These are phyloP conservation scores for Vulpes ferrilata DNA, from an alignment of 2,113 vertebrate genomes.

Conservation along the genomic window DNA sequence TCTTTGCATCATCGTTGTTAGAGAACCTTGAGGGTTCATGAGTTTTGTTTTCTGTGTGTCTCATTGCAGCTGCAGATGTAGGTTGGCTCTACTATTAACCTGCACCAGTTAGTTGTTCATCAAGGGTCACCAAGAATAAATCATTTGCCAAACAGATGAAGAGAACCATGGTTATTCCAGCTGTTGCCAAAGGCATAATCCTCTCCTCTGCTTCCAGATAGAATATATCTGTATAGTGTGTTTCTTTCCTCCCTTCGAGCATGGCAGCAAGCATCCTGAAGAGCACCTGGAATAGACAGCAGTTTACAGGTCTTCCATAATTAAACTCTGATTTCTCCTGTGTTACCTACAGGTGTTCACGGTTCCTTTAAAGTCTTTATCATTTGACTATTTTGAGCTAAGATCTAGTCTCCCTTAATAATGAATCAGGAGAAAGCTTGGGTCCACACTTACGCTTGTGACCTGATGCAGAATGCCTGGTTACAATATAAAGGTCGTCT, in stretches of 20 bases:
- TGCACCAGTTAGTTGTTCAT: background rate
- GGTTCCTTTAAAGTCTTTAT: background rate
- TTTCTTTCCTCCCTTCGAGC: background rate
- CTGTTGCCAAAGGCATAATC: background rate
- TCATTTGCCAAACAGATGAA: background rate
- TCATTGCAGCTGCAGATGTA: constrained; percentile 13
- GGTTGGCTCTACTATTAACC: background rate
- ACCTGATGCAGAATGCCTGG: background rate
- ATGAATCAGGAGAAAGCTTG: background rate
- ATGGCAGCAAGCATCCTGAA: background rate
- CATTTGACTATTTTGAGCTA: background rate
- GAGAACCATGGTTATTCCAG: background rate
- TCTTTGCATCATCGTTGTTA: background rate
- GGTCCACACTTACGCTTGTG: background rate
- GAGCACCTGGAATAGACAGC: background rate
- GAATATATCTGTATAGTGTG: too few species aligned
- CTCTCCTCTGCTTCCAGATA: background rate
- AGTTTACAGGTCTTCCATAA: background rate
- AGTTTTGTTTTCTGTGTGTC: constrained; percentile 1
- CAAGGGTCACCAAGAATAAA: constrained; percentile 64
- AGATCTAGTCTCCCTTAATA: background rate
- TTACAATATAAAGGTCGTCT: background rate
- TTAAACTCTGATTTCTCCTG: background rate
- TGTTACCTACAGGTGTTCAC: background rate
- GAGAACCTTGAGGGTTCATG: constrained; percentile 18